These are phyloP conservation scores for Cervus canadensis DNA, from an alignment of 2,113 vertebrate species.

Conservation along the genomic window DNA sequence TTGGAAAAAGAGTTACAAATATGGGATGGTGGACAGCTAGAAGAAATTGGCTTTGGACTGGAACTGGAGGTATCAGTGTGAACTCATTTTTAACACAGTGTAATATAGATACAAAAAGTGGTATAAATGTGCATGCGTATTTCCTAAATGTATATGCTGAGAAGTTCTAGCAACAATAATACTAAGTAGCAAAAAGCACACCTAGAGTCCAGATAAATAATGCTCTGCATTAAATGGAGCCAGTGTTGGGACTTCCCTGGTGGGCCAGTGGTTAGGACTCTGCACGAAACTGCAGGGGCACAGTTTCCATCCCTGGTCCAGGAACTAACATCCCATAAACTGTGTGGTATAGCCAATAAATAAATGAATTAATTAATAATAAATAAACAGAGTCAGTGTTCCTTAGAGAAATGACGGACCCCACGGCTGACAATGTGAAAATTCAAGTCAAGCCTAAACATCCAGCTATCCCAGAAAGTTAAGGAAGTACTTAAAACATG, in stretches of 20 bases:
- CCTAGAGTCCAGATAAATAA: not conserved
- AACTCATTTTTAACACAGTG: not conserved
- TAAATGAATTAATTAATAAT: not conserved
- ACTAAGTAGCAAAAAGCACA: not conserved
- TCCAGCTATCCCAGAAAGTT: not conserved
- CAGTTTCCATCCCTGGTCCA: not conserved
- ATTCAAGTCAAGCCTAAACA: slow-evolving; percentile 19
- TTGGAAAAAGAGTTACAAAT: not conserved
- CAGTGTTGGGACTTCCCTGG: not conserved
- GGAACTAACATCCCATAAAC: not conserved
- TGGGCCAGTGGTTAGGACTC: not conserved
- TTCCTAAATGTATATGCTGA: not conserved
- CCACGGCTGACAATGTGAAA: not conserved
- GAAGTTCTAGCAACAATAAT: not conserved
- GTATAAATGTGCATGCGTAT: not conserved
- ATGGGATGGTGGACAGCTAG: not conserved
- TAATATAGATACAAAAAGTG: not conserved
- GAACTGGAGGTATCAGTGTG: not conserved
- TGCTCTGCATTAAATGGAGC: not conserved
- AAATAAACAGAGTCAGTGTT: not conserved
- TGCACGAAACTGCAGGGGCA: not conserved
- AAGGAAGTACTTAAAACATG: not conserved
- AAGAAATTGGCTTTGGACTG: not conserved
- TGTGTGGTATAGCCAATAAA: not conserved
- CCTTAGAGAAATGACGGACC: not conserved